These are phyloP conservation scores for Myotis davidii DNA, from an alignment of 2,113 vertebrate genomes.

Conservation along the genomic window DNA sequence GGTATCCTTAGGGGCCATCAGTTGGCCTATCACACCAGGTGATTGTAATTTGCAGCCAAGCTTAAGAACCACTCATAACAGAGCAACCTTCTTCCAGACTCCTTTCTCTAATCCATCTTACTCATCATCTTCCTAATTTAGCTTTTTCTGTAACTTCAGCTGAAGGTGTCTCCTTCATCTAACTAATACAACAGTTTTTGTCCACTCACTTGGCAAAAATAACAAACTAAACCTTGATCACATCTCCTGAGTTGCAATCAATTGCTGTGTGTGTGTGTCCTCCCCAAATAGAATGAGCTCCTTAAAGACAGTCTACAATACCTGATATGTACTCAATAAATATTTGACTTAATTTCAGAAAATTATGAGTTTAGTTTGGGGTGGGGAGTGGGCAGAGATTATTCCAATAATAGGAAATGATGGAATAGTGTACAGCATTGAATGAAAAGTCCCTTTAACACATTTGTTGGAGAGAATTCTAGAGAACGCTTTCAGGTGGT, in stretches of 20 bases:
- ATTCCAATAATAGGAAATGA: background rate
- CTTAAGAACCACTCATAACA: background rate
- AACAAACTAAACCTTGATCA: background rate
- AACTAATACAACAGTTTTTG: background rate
- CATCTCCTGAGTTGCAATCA: background rate
- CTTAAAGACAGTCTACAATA: background rate
- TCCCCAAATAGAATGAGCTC: background rate
- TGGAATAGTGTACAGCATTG: background rate
- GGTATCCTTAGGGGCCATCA: background rate
- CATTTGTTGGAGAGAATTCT: background rate
- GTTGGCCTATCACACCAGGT: background rate
- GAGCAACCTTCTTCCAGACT: background rate
- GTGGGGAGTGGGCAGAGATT: background rate
- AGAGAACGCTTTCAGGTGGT: background rate
- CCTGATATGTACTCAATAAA: background rate
- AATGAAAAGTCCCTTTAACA: background rate
- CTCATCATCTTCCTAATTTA: background rate
- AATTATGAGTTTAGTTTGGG: background rate
- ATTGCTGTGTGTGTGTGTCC: background rate
- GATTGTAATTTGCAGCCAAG: background rate
- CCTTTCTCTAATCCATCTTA: background rate
- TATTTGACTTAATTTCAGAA: conserved; percentile 24
- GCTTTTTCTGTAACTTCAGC: background rate
- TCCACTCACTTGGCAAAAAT: background rate
- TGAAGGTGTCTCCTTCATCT: background rate